Base-by-base conservation (phyloP, 2,113 vertebrate genomes). In the Hydrochoerus hydrochaeris region DNA sequence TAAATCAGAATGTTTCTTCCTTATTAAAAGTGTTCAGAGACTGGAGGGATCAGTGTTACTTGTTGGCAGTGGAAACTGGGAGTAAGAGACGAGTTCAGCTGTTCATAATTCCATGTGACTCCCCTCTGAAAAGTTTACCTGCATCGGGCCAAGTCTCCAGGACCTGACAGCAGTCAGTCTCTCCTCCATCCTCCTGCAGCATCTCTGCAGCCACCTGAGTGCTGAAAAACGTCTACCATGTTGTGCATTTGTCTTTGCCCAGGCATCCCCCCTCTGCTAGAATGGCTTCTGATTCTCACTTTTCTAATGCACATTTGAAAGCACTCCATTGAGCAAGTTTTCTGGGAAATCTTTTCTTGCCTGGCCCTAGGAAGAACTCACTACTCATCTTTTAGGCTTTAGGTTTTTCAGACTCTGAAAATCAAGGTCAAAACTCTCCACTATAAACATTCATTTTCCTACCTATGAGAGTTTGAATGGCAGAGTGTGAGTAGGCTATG, bases 21-120 rank as follows among this genome's bases (percentile, higher is more conserved):
- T 92, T 80, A 65, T 71, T 85, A 90, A 96, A 90, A 92, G 8
- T 49, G 88, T 65, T 90, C 17, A 49, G 84, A 97, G 24, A 62
- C 30, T 67, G 80, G 32, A 22, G 83, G 16, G 6, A 41, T 63
- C 30, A 65, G 13, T 90, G 52, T 87, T 80, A 89, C 30, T 0
- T 62, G 62, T 1, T 67, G 12, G 0, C 13, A 16, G 44, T 44
- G 54, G 28, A 10, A n/a, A 38, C 32, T 88, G 35, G n/a, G 63
- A 57, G 86, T 73, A 87, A 95, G 78, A 73, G 44, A 71, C 62
- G 71, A 89, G 17, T 32, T 49, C 41, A 77, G 24, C 22, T 73
- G 85, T 71, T 63, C 41, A 63, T 60, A 78, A 90, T 44, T 92
- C 75, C 57, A 46, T 30, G 24, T 44, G 17, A 44, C 7, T 92